Conservation (phyloP, 2,888 invertebrate genomes). For the Odontocolon sp. region DNA sequence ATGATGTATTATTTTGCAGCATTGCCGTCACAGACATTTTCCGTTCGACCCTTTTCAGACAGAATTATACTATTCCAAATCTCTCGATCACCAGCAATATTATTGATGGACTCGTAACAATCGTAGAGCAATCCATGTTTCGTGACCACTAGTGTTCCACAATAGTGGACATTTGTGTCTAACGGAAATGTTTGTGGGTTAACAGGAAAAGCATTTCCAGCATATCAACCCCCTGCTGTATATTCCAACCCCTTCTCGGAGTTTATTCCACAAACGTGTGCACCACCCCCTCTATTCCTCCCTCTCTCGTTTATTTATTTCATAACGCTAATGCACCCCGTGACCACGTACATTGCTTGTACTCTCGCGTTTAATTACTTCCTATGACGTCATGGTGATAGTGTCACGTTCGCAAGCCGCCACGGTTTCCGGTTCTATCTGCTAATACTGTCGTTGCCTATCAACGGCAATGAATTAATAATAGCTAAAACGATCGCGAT, state of each 20-base stretch:
- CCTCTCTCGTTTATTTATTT: constrained; percentile 31
- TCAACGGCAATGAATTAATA: constrained; percentile 15
- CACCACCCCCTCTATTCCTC: neutral
- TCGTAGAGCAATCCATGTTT: neutral
- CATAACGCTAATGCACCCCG: constrained; percentile 36
- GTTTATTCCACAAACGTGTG: neutral
- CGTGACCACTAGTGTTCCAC: neutral
- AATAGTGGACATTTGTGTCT: neutral
- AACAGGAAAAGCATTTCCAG: neutral
- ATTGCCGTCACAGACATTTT: too few species aligned
- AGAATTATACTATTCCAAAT: neutral
- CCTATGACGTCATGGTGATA: constrained; percentile 11
- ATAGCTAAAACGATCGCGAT: neutral
- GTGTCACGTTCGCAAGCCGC: constrained; percentile 11
- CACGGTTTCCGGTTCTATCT: too few species aligned
- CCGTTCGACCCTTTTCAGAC: too few species aligned
- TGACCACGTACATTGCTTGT: neutral
- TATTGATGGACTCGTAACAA: neutral
- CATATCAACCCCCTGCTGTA: neutral
- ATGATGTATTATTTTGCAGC: too few species aligned
- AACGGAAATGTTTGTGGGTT: neutral
- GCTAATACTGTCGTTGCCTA: too few species aligned
- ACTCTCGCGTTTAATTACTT: constrained; percentile 23
- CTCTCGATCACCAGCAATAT: neutral
- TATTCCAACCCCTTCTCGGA: neutral